A percentile compares a stretch with the other conserved stretches of the same genome.
phyloP scores from a whole-genome alignment of 1,140 invertebrate species.

The Megalopta genalis region DNA sequence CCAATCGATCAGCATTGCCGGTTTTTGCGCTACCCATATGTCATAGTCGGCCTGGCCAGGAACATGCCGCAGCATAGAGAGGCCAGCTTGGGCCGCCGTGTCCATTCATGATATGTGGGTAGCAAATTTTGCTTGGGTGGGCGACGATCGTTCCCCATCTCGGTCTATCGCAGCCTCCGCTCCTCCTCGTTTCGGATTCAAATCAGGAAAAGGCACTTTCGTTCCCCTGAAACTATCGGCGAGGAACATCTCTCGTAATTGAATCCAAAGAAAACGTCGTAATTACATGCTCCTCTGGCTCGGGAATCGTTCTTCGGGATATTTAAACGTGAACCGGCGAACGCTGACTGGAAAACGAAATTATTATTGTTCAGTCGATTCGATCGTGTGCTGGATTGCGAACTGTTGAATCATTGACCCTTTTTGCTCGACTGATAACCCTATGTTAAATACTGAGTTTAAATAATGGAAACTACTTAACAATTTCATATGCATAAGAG shows the following conservation, averaged over 20 bases:
- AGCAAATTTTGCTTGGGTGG: conserved; percentile 65
- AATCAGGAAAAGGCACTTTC: conserved; percentile 3
- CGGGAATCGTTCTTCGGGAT: not conserved
- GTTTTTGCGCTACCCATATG: conserved; percentile 79
- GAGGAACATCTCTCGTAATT: conserved; percentile 13
- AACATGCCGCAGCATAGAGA: conserved; percentile 77
- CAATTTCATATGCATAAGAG: too few relatives aligned
- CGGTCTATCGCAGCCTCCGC: not conserved
- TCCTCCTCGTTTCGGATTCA: conserved; percentile 24
- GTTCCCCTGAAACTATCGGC: not conserved
- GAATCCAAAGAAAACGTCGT: conserved; percentile 1
- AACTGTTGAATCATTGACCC: too few relatives aligned
- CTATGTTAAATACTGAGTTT: too few relatives aligned
- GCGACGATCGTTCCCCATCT: conserved; percentile 21
- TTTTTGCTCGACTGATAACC: too few relatives aligned
- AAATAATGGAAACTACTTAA: too few relatives aligned
- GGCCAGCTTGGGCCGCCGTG: conserved; percentile 70
- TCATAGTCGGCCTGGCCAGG: conserved; percentile 68
- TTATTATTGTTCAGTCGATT: too few relatives aligned
- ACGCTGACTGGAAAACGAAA: not conserved
- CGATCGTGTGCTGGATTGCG: too few relatives aligned
- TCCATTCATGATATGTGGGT: conserved; percentile 72
- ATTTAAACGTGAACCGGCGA: not conserved
- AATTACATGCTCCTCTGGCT: not conserved
- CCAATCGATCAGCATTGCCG: conserved; percentile 79